Conservation (phyloP, 2,888 invertebrate species). For the Bombylius major region DNA sequence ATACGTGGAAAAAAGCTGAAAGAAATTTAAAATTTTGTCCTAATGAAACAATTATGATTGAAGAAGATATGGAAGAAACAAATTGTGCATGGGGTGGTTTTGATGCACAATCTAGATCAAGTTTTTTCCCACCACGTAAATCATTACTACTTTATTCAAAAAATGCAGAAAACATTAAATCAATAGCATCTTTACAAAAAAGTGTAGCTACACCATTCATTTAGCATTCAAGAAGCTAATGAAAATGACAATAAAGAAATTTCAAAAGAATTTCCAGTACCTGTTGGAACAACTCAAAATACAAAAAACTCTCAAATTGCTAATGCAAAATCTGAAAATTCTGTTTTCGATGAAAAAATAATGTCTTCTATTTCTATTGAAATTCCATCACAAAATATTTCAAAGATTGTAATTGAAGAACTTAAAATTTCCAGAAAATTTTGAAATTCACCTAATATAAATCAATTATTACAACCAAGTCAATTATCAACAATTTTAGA, state of each 20-base stretch:
- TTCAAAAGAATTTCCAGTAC: no score
- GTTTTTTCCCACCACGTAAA: conserved; percentile 21
- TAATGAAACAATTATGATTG: conserved; percentile 23
- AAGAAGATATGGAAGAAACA: conserved; percentile 34
- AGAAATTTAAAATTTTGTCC: conserved; percentile 13
- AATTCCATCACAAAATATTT: no score
- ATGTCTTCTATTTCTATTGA: no score
- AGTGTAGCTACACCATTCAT: neutral
- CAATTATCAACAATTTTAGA: conserved; percentile 35
- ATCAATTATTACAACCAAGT: conserved; percentile 20
- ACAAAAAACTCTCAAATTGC: no score
- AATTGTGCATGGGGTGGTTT: neutral
- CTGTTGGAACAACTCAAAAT: no score
- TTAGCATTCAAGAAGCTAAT: no score
- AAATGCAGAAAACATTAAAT: conserved; percentile 15
- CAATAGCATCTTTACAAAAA: conserved; percentile 13
- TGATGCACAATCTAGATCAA: conserved; percentile 3
- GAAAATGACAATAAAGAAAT: no score
- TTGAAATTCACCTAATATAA: no score
- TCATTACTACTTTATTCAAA: neutral
- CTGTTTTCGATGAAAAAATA: no score
- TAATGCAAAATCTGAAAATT: no score
- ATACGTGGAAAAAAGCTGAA: conserved; percentile 16
- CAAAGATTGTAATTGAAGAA: no score
- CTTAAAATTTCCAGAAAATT: neutral